Evolutionary conservation across 2,113 vertebrate species (phyloP).

Genomic region (Myrmecobius fasciatus): DNA sequence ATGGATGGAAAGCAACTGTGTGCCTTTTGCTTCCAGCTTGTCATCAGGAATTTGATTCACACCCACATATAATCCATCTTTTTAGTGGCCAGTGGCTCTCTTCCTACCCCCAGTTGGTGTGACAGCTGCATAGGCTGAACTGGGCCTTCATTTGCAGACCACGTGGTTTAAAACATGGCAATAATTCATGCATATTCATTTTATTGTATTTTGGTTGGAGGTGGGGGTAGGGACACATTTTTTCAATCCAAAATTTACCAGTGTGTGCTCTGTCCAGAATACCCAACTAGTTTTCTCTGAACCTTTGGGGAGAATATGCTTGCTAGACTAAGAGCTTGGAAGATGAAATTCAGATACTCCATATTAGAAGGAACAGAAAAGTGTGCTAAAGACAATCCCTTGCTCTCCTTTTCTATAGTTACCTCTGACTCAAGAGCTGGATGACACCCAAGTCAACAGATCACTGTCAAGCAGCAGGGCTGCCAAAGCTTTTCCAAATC

Average conservation of each 20-base stretch:
- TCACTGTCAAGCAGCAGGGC: background rate
- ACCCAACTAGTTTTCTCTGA: background rate
- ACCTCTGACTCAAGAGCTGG: background rate
- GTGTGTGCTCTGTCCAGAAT: background rate
- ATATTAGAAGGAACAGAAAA: background rate
- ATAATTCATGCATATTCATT: background rate
- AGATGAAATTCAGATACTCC: background rate
- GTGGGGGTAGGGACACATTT: background rate
- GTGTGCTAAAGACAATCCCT: background rate
- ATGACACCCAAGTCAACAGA: background rate
- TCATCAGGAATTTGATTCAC: background rate
- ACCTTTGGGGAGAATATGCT: background rate
- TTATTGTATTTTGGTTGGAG: background rate
- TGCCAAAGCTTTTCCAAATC: background rate
- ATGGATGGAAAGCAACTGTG: background rate
- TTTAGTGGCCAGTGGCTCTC: background rate
- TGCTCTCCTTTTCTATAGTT: background rate
- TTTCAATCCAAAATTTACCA: background rate
- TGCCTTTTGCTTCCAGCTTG: background rate
- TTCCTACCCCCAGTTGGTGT: background rate
- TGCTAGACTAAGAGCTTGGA: background rate
- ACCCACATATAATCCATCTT: background rate
- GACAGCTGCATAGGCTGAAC: background rate
- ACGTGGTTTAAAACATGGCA: background rate
- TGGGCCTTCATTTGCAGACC: background rate